Evolutionary conservation across 2,797 vertebrate species (phyloP), one percentile per base, ranked within the genome.

Genomic region (Ptychadena robeensis): DNA sequence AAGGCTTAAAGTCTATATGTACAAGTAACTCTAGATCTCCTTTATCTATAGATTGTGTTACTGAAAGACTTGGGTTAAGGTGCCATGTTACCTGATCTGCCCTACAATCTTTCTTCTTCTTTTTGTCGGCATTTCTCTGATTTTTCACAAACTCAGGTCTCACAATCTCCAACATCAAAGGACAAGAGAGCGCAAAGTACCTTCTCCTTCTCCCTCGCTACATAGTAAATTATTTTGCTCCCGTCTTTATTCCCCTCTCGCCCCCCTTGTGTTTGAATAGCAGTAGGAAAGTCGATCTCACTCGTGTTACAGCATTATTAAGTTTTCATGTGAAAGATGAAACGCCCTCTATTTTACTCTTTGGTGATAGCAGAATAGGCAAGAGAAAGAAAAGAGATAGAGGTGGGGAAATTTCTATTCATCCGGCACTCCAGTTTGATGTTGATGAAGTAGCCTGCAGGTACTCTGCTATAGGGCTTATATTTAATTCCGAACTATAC

Each of bases 321-420:
- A 85, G 83, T 85, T 85, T 85, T 85, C 78, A 85, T 85, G 83
- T 85, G 83, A 80, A 85, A 85, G 83, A 76, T 85, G 70, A 85
- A 76, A 75, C 83, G 30, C 78, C 66, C 63, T 80, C 83, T 85
- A 69, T 85, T 85, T 85, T 81, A 68, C 78, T 85, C 83, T 64
- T 76, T 81, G 78, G 53, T 71, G 83, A 85, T 85, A 80, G 78
- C 66, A 81, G 78, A 81, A 85, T 85, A 81, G 78, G 72, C 69
- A 72, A 81, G 53, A 74, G 63, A 77, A 53, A 59, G 63, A 75
- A 53, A 48, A 79, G 67, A 72, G 75, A 68, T 53, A 78, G 71
- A 40, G 67, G 53, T 30, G 38, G n/a, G 40, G 30, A 76, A 81
- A 85, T 69, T 53, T 70, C 63, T 85, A 83, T 85, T 80, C 76